A percentile compares a stretch with the other conserved stretches of the same genome.
Evolutionary conservation across 1,140 invertebrate genomes (phyloP).

Genomic region (Drosophila bocki): DNA sequence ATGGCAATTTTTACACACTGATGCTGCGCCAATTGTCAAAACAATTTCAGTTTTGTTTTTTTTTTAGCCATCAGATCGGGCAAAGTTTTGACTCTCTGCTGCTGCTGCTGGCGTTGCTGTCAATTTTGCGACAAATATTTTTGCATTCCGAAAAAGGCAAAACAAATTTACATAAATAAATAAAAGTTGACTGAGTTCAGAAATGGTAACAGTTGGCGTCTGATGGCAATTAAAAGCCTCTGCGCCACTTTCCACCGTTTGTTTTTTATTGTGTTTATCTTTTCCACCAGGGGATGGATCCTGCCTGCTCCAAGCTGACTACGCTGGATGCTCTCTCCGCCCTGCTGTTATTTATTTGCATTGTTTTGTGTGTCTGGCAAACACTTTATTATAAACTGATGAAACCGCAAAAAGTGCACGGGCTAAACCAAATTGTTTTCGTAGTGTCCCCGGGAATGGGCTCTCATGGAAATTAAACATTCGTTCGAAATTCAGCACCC

Average conservation of each 20-base stretch:
- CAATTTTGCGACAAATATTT: conserved; percentile 77
- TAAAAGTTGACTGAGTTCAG: conserved; percentile 68
- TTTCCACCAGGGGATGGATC: conserved; percentile 8
- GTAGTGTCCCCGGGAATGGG: neutral
- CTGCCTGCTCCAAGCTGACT: conserved; percentile 18
- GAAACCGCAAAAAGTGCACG: conserved; percentile 66
- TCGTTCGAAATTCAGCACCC: neutral
- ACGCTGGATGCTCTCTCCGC: neutral
- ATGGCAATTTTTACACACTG: conserved; percentile 40
- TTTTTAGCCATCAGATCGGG: conserved; percentile 47
- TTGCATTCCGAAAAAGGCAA: conserved; percentile 40
- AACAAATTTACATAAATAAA: conserved; percentile 79
- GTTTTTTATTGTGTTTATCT: conserved; percentile 41
- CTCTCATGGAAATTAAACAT: conserved; percentile 1
- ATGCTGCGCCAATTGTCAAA: conserved; percentile 64
- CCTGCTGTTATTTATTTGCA: conserved; percentile 49
- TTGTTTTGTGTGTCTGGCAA: conserved; percentile 57
- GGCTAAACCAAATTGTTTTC: conserved; percentile 49
- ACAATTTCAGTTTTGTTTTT: conserved; percentile 73
- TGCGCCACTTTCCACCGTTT: conserved; percentile 40
- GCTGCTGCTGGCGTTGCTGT: conserved; percentile 56
- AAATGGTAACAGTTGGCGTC: conserved; percentile 70
- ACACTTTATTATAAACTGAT: conserved; percentile 73
- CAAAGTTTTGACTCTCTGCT: conserved; percentile 42
- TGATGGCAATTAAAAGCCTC: conserved; percentile 75